Conservation (phyloP, 2,888 invertebrate species). For the Callyntrura sp. region DNA sequence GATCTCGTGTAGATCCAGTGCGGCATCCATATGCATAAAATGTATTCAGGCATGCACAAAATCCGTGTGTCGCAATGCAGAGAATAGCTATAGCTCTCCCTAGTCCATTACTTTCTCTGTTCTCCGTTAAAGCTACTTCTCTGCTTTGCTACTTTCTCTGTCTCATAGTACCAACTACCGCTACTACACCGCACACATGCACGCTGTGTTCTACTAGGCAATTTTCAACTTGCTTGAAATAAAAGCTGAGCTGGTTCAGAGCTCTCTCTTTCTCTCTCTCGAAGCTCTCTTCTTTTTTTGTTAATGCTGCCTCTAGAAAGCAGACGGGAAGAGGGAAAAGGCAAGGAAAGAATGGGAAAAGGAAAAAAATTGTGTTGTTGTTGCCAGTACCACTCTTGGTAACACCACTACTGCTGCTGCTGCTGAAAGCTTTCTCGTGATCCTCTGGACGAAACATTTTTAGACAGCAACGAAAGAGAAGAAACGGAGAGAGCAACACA, state of each 20-base stretch:
- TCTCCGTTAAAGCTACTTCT: constrained; percentile 50
- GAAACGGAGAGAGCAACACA: constrained; percentile 3
- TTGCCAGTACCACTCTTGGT: too few relatives aligned
- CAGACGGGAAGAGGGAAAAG: constrained; percentile 36
- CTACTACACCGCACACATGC: constrained; percentile 5
- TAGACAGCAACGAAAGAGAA: constrained; percentile 7
- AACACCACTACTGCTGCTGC: background rate
- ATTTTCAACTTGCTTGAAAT: constrained; percentile 63
- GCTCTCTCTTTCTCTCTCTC: constrained; percentile 23
- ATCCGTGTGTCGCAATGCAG: constrained; percentile 80
- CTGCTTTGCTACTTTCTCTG: constrained; percentile 35
- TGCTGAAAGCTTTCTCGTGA: constrained; percentile 77
- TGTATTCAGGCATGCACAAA: constrained; percentile 78
- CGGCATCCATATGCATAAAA: constrained; percentile 70
- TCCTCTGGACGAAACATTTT: constrained; percentile 54
- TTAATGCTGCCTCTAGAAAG: constrained; percentile 64
- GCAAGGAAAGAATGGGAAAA: constrained; percentile 60
- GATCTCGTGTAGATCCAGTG: constrained; percentile 51
- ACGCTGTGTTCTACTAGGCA: background rate
- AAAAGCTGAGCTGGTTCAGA: constrained; percentile 76
- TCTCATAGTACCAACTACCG: background rate
- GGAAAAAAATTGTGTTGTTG: constrained; percentile 30
- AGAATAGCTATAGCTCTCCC: constrained; percentile 77
- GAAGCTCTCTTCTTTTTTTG: constrained; percentile 36
- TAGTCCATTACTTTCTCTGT: constrained; percentile 73